Evolutionary conservation across 1,140 invertebrate genomes (phyloP).

Genomic region (Chlorops oryzae): DNA sequence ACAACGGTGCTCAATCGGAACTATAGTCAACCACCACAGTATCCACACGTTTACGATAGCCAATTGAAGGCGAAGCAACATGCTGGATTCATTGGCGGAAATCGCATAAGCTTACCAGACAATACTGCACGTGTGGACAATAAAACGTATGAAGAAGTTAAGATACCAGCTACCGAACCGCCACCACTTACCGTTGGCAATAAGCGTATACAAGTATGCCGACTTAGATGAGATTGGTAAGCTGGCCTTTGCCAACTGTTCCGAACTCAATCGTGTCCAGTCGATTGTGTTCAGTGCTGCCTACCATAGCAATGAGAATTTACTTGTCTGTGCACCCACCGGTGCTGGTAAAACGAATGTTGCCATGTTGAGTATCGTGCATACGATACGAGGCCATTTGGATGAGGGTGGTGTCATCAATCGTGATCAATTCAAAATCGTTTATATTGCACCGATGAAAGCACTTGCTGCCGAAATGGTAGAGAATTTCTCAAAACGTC

Average conservation of each 20-base stretch:
- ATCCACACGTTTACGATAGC: slow-evolving; percentile 79
- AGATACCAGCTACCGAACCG: slow-evolving; percentile 70
- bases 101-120: slow-evolving; percentile 73
- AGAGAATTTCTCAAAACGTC: slow-evolving; percentile 79
- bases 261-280: slow-evolving; percentile 88
- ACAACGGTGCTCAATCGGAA: slow-evolving; percentile 5
- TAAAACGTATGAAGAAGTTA: slow-evolving; percentile 78
- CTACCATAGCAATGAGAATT: slow-evolving; percentile 94
- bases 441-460: slow-evolving; percentile 99
- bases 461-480: slow-evolving; percentile 98
- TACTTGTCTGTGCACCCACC: slow-evolving; percentile 93
- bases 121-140: slow-evolving; percentile 65
- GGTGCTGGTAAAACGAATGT: slow-evolving; percentile 99
- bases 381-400: slow-evolving; percentile 83
- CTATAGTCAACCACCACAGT: slow-evolving; percentile 45
- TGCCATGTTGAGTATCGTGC: slow-evolving; percentile 86
- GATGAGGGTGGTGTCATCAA: slow-evolving; percentile 70
- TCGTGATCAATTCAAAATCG: slow-evolving; percentile 94
- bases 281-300: slow-evolving; percentile 92
- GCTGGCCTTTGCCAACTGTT: slow-evolving; percentile 80
- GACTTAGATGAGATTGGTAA: slow-evolving; percentile 79
- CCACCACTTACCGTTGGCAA: slow-evolving; percentile 62
- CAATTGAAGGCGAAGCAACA: slow-evolving; percentile 62
- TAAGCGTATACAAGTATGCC: slow-evolving; percentile 61
- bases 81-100: slow-evolving; percentile 70